Evolutionary conservation across 1,140 invertebrate genomes (phyloP), one percentile per base, ranked within the genome.

Genomic region (Diorhabda elongata): DNA sequence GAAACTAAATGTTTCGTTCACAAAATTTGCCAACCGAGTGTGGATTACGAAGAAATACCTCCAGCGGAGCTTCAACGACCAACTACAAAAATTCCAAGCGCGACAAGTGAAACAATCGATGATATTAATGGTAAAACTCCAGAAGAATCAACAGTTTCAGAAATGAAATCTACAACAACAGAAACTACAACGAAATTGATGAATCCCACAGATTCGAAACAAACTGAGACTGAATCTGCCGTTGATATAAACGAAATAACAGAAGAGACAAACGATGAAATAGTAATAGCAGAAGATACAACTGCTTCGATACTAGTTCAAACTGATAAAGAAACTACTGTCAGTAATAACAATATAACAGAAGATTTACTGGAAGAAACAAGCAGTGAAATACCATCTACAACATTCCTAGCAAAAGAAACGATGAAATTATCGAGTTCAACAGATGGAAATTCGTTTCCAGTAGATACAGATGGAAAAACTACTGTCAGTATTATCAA

Each of bases 11-110:
- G 62, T 64, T 64, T 64, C 3, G n/a, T 47, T 7, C 62, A 64
- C 41, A 64, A 47, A 47, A 52, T 64, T 41, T 64, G 62, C 44
- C 62, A 64, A 47, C 62, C 62, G 5, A 61, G 47, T 52, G n/a
- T 52, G 0, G 47, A 52, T 8, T 6, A 52, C 6, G 3, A 52
- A 52, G 47, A 52, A 52, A 52, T 26, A 26, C 26, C 26, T 26
- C 26, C 26, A 26, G 26, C 26, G 26, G 26, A 26, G 26, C 26
- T 26, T 26, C 26, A 26, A 26, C 26, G 1, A 26, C 26, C 26
- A 26, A 26, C 26, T 26, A 26, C 26, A 26, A 26, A 26, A 26
- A 26, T 26, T 26, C 26, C 26, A 26, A 26, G 26, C 1, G 26
- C 26, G 26, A 26, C 26, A 26, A 26, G 26, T 26, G 26, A 26